Percentiles rank a stretch among this genome's conserved stretches.
Conservation (phyloP, 2,888 invertebrate species). For the Xestobium rufovillosum region DNA sequence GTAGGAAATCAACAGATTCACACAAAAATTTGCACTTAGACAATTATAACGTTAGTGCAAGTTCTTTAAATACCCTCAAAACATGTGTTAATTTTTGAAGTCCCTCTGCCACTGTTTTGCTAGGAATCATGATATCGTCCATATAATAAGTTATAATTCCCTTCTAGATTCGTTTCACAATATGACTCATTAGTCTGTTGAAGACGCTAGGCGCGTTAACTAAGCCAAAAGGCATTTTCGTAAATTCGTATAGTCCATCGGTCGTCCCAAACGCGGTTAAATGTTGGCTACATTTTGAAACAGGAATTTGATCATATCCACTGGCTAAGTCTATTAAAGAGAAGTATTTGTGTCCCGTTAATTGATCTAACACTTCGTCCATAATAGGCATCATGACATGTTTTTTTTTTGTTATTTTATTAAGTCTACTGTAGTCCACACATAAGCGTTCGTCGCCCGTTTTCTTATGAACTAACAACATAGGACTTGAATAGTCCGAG, state of each 20-base stretch:
- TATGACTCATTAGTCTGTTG: constrained; percentile 32
- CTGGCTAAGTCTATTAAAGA: constrained; percentile 31
- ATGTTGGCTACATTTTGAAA: constrained; percentile 29
- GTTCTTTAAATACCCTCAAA: constrained; percentile 14
- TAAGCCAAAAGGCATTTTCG: constrained; percentile 39
- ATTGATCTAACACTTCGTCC: constrained; percentile 33
- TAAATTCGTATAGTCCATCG: constrained; percentile 36
- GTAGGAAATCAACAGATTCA: constrained; percentile 24
- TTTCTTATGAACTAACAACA: constrained; percentile 26
- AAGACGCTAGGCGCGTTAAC: constrained; percentile 36
- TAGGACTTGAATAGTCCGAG: constrained; percentile 22
- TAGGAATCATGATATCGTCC: constrained; percentile 26
- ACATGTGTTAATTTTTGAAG: constrained; percentile 20
- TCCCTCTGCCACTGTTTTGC: constrained; percentile 20
- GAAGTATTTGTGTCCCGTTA: constrained; percentile 28
- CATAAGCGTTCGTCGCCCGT: constrained; percentile 22
- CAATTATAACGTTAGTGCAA: constrained; percentile 25
- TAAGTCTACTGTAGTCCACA: constrained; percentile 29
- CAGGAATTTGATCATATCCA: constrained; percentile 34
- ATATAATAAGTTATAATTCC: no score
- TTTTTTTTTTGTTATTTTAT: constrained; percentile 30
- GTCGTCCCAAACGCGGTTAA: constrained; percentile 37
- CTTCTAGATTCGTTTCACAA: no score
- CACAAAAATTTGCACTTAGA: constrained; percentile 27
- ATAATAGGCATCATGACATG: constrained; percentile 35